A percentile compares a stretch with the other conserved stretches of the same genome.
Conservation (phyloP, 2,797 vertebrate genomes). For the Gadopsis bispinosus region DNA sequence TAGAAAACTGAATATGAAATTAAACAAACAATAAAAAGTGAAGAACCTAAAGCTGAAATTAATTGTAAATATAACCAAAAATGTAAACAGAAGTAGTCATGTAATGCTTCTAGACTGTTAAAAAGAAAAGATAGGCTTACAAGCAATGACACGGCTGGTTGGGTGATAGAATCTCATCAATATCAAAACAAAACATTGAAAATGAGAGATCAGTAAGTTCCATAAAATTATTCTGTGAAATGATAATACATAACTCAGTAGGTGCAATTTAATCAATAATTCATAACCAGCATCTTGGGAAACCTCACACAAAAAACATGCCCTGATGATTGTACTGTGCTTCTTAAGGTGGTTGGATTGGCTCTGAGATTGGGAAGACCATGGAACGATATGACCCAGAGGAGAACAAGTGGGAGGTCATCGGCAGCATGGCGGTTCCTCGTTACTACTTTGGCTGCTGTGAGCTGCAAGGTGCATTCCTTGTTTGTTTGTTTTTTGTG, state of each 20-base stretch:
- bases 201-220: neutral
- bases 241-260: neutral
- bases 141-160: neutral
- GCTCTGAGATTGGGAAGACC: constrained; percentile 95
- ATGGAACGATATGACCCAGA: constrained; percentile 97
- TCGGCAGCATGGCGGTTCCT: constrained; percentile 93
- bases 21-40: too few relatives aligned
- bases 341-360: constrained; percentile 92
- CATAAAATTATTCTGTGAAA: neutral
- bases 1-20: neutral
- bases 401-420: constrained; percentile 96
- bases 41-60: neutral
- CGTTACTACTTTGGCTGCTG: constrained; percentile 98
- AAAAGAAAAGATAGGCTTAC: neutral
- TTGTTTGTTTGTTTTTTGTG: neutral
- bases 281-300: neutral
- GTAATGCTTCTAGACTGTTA: neutral
- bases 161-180: neutral
- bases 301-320: neutral
- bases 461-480: constrained; percentile 92
- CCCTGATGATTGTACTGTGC: neutral
- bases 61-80: neutral
- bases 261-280: neutral
- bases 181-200: neutral
- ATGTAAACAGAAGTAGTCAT: neutral